Evolutionary conservation across 1,140 invertebrate species (phyloP).

Genomic region (Drosophila guanche): DNA sequence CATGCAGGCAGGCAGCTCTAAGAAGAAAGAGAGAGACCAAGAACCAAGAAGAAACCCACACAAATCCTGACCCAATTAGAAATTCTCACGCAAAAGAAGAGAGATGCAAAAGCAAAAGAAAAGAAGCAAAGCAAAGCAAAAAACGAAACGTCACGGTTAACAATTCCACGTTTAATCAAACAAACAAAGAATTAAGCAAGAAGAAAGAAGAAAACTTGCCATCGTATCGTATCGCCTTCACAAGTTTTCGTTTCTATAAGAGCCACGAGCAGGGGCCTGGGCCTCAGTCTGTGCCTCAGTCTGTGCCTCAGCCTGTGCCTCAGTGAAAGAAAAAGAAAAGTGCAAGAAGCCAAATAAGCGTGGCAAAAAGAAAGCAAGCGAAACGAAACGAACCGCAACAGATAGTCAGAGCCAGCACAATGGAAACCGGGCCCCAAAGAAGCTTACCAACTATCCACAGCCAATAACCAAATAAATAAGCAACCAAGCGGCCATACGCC

Average conservation of each 20-base stretch:
- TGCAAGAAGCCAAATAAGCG: constrained; percentile 59
- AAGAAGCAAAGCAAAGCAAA: constrained; percentile 4
- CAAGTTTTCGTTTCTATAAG: constrained; percentile 10
- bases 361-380: constrained; percentile 66
- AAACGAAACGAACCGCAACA: constrained; percentile 50
- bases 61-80: constrained; percentile 72
- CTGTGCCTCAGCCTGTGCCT: constrained; percentile 5
- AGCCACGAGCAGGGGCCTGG: too few species aligned
- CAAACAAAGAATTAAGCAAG: constrained; percentile 56
- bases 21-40: constrained; percentile 7
- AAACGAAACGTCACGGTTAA: constrained; percentile 71
- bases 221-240: constrained; percentile 26
- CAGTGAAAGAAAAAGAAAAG: constrained; percentile 63
- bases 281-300: too few species aligned
- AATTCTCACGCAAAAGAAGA: constrained; percentile 76
- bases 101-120: constrained; percentile 28
- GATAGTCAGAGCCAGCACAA: constrained; percentile 27
- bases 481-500: too few species aligned
- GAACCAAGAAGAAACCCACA: constrained; percentile 18
- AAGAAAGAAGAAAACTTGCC: constrained; percentile 42
- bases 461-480: background rate
- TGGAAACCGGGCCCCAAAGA: constrained; percentile 53
- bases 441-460: constrained; percentile 41
- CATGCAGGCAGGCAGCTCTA: constrained; percentile 15
- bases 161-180: constrained; percentile 77